Evolutionary conservation across 2,113 vertebrate genomes (phyloP), one percentile per base, ranked within the genome.

Genomic region (Pontoporia blainvillei): DNA sequence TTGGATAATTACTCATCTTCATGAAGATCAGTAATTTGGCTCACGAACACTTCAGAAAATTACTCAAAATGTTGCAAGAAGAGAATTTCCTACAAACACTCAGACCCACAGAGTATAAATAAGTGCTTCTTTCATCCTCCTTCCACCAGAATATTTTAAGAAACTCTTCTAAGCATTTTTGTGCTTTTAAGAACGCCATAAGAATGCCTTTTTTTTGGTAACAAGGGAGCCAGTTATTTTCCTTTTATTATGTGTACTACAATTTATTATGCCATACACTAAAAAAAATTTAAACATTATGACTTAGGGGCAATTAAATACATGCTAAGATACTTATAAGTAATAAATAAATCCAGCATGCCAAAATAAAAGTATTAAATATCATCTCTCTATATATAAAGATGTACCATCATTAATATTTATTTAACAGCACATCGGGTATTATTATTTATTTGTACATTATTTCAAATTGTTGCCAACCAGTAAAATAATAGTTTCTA

Each of bases 1-100:
- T 96, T 97, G 52, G 93, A 97, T 98, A 98, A 98, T 98, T 98
- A 97, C 98, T 98, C 95, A 96, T 95, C 98, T 97, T 96, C 94
- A 17, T 97, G 97, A 98, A 36, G 83, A 98, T 98, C 93, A 82
- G 98, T 96, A 98, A 94, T 98, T 97, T 96, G 64, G 97, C 96
- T 98, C 95, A 94, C 75, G 93, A 97, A 91, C 86, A 98, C 95
- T 98, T 98, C 93, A 97, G 97, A 97, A 98, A 98, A 98, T 98
- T 96, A 97, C 86, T 91, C 76, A 95, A 97, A 98, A 96, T 97
- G 62, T 96, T 89, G 95, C 44, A 97, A 98, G 97, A 97, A 98
- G 92, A 98, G 83, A 78, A 90, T 97, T 97, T 97, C 66, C 54
- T 95, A 76, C 54, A 97, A 97, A 97, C 61, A 49, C 31, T 96